Evolutionary conservation across 1,140 invertebrate species (phyloP).

Genomic region (Brachionus manjavacas): DNA sequence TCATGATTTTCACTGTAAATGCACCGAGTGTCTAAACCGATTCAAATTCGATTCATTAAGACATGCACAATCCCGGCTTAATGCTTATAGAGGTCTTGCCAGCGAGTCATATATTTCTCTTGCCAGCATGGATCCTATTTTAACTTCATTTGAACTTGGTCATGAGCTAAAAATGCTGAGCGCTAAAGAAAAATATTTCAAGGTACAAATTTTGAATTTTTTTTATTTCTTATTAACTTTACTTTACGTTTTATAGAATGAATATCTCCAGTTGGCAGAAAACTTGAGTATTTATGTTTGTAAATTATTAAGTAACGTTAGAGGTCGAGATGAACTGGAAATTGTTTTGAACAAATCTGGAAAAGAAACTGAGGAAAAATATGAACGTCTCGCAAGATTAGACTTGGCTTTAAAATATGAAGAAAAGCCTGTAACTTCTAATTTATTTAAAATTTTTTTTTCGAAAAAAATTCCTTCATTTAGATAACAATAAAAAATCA

Average conservation of each 20-base stretch:
- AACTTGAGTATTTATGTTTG: slow-evolving; percentile 59
- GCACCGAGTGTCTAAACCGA: slow-evolving; percentile 60
- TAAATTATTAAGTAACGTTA: slow-evolving; percentile 52
- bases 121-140: slow-evolving; percentile 65
- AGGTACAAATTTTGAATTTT: background rate
- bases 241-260: slow-evolving; percentile 49
- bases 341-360: slow-evolving; percentile 52
- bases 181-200: slow-evolving; percentile 42
- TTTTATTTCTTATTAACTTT: background rate
- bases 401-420: slow-evolving; percentile 54
- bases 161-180: slow-evolving; percentile 57
- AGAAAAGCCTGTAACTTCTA: slow-evolving; percentile 47
- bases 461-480: no score
- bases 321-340: slow-evolving; percentile 54
- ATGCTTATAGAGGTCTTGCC: slow-evolving; percentile 53
- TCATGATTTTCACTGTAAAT: slow-evolving; percentile 63
- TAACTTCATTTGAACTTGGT: slow-evolving; percentile 64
- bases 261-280: slow-evolving; percentile 61
- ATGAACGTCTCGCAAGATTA: slow-evolving; percentile 53
- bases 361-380: slow-evolving; percentile 48
- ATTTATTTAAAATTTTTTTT: no score
- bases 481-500: no score
- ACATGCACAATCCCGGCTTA: slow-evolving; percentile 49
- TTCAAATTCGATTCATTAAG: slow-evolving; percentile 52
- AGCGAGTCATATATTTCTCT: slow-evolving; percentile 65